phyloP scores from a whole-genome alignment of 2,113 vertebrate species.

The Ciconia stormi region DNA sequence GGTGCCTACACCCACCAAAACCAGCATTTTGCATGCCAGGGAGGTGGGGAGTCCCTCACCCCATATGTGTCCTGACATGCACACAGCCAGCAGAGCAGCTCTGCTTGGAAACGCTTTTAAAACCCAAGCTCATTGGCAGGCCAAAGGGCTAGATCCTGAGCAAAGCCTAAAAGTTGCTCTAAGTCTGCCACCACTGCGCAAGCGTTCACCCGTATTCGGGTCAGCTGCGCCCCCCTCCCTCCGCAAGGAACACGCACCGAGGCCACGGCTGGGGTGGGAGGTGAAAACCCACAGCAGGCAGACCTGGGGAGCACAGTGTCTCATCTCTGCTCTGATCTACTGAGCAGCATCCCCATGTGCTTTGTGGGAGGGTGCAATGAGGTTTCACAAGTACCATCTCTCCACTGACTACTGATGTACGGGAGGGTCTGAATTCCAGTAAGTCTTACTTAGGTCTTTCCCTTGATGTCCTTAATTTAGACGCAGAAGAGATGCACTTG shows the following conservation, averaged over 20 bases:
- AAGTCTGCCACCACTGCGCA: neutral
- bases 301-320: neutral
- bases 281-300: neutral
- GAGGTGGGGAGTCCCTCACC: neutral
- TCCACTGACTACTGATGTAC: neutral
- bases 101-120: neutral
- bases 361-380: neutral
- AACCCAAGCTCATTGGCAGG: neutral
- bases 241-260: fast-evolving
- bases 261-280: neutral
- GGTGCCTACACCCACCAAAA: neutral
- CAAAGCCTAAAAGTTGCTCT: neutral
- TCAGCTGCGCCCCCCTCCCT: neutral
- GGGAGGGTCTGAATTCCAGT: neutral
- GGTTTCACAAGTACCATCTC: neutral
- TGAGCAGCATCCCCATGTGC: neutral
- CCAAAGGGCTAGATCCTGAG: neutral
- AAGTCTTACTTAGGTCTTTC: neutral
- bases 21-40: neutral
- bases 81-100: neutral
- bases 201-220: neutral
- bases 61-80: neutral
- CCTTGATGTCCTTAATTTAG: neutral
- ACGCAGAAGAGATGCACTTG: neutral
- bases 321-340: neutral